Base-by-base conservation (phyloP, 2,888 invertebrate species). In the Synanthedon andrenaeformis region DNA sequence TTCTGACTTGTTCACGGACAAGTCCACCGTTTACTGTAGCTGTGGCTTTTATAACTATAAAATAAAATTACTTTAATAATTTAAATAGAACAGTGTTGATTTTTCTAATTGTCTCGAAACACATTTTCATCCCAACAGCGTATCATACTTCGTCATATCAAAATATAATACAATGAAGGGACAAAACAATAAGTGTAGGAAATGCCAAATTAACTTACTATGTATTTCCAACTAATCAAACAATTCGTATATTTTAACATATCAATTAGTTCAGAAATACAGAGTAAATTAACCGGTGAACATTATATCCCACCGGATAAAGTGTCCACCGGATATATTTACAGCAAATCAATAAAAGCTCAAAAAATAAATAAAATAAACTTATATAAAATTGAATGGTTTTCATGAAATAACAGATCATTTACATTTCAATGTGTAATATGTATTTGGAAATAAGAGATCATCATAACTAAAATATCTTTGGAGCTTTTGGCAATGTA, bases 401-500 rank as follows among this genome's bases (percentile, higher is more conserved):
- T n/a, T 14, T 14, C 45, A 13, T 45, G 45, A 13, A 4, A 42
- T 42, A 12, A 12, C 8, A n/a, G 8, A 45, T 13, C 12, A 14
- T 45, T 13, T 14, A 45, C 53, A 52, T 54, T 54, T 53, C 51
- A 54, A 56, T 56, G 52, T 57, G 54, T n/a, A 53, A 55, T 42
- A 48, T 28, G 28, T 54, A 53, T 45, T 52, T 54, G 52, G 51
- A 51, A 51, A 51, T 51, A 53, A 48, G 42, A 45, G 45, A 45
- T 45, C 45, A 45, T 45, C 45, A 45, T 45, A 45, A 51, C 42
- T 53, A 57, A 12, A 49, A 56, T 55, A 52, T 59, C 58, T 63
- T 64, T 63, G 62, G 60, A 64, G 60, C 56, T 59, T 55, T 58
- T 51, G 55, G 57, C 55, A 49, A 55, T 13, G 4, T 45, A n/a